Evolutionary conservation across 2,797 vertebrate genomes (phyloP).

Genomic region (Sebastes kiyomatsui): DNA sequence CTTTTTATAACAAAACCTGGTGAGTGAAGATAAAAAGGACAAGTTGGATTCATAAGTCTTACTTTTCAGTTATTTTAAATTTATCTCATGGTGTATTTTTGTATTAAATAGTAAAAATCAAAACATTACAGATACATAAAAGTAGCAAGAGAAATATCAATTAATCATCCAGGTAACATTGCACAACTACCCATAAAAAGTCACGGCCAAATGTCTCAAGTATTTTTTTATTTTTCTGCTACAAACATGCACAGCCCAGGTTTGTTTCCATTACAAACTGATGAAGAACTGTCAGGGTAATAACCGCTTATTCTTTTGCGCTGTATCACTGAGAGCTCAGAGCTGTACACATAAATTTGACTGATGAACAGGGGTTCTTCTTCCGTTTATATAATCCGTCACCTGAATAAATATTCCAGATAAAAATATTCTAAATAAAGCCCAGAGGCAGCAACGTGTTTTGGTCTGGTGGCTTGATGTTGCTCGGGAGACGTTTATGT

Average conservation of each 20-base stretch:
- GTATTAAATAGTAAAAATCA: not conserved
- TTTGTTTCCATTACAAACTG: conserved; percentile 21
- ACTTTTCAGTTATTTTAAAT: not conserved
- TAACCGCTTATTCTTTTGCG: conserved; percentile 23
- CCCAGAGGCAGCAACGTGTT: conserved; percentile 41
- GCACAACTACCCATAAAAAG: not conserved
- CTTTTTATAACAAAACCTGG: not conserved
- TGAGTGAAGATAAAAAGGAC: not conserved
- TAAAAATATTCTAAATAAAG: conserved; percentile 71
- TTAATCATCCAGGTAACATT: not conserved
- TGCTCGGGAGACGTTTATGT: conserved; percentile 60
- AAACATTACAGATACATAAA: not conserved
- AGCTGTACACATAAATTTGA: conserved; percentile 48
- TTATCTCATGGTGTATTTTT: not conserved
- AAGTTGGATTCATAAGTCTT: not conserved
- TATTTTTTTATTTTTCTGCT: not conserved
- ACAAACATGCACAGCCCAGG: not conserved
- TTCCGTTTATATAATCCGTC: conserved; percentile 52
- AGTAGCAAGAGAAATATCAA: not conserved
- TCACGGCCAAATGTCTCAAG: not conserved
- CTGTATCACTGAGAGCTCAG: not conserved
- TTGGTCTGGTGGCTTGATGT: conserved; percentile 58
- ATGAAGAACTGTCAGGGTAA: conserved; percentile 18
- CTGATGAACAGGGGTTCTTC: conserved; percentile 37
- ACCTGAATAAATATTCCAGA: conserved; percentile 59